Evolutionary conservation across 2,888 invertebrate species (phyloP).

Genomic region (Epistrophella euchroma): DNA sequence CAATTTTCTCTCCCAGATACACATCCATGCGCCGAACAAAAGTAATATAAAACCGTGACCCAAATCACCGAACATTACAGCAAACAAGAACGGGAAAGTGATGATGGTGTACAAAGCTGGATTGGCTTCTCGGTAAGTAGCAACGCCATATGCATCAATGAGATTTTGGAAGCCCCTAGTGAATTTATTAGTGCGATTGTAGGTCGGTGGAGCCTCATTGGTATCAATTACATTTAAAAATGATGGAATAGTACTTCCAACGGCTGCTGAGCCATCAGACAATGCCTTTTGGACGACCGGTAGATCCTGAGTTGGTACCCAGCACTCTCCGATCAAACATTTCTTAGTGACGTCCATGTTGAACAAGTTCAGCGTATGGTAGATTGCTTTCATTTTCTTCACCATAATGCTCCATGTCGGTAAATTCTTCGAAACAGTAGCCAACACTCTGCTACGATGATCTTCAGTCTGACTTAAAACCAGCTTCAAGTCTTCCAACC

Average conservation of each 20-base stretch:
- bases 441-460: slow-evolving; percentile 92
- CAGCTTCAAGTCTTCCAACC: slow-evolving; percentile 92
- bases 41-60: slow-evolving; percentile 94
- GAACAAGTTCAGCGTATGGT: slow-evolving; percentile 96
- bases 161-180: slow-evolving; percentile 95
- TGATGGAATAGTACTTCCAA: slow-evolving; percentile 95
- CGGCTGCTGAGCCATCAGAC: slow-evolving; percentile 92
- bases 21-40: slow-evolving; percentile 92
- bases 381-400: slow-evolving; percentile 96
- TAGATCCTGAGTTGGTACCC: slow-evolving; percentile 92
- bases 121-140: slow-evolving; percentile 95
- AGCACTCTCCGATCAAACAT: slow-evolving; percentile 95
- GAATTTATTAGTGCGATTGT: slow-evolving; percentile 91
- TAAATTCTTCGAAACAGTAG: slow-evolving; percentile 93
- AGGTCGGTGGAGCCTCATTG: slow-evolving; percentile 94
- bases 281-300: slow-evolving; percentile 91
- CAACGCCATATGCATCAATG: slow-evolving; percentile 95
- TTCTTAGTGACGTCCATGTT: slow-evolving; percentile 96
- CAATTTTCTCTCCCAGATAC: slow-evolving; percentile 91
- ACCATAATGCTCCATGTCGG: slow-evolving; percentile 94
- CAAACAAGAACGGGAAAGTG: slow-evolving; percentile 96
- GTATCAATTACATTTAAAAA: slow-evolving; percentile 96
- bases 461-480: slow-evolving; percentile 93
- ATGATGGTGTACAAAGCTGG: slow-evolving; percentile 94
- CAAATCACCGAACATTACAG: slow-evolving; percentile 96